Conservation (phyloP, 1,140 invertebrate species). For the Calliphora vicina region DNA sequence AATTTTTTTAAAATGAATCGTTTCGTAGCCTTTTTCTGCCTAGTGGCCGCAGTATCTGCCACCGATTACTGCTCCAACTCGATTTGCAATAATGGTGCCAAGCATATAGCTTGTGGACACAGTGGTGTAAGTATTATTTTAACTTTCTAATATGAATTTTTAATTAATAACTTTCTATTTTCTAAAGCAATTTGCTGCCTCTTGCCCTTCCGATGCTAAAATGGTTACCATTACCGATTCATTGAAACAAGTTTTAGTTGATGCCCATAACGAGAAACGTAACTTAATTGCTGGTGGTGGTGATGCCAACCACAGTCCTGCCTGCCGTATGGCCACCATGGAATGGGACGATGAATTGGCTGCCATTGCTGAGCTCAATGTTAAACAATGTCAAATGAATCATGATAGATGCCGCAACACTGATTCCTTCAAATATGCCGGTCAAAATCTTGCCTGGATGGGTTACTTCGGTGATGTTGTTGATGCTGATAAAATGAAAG, state of each 20-base stretch:
- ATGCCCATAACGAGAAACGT: slow-evolving; percentile 46
- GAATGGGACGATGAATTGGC: slow-evolving; percentile 56
- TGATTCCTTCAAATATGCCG: slow-evolving; percentile 49
- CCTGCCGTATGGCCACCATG: slow-evolving; percentile 57
- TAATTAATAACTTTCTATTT: too few relatives aligned
- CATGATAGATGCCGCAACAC: slow-evolving; percentile 58
- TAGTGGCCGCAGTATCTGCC: not conserved
- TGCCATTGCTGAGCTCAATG: slow-evolving; percentile 50
- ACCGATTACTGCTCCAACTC: slow-evolving; percentile 21
- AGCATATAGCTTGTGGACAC: slow-evolving; percentile 30
- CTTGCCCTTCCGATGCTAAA: slow-evolving; percentile 44
- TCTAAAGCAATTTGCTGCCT: not conserved
- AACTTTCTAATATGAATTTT: too few relatives aligned
- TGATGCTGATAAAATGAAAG: not conserved
- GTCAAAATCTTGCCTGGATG: slow-evolving; percentile 57
- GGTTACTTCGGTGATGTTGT: slow-evolving; percentile 34
- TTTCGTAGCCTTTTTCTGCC: not conserved
- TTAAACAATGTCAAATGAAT: slow-evolving; percentile 48
- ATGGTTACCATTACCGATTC: slow-evolving; percentile 40
- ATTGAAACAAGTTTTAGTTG: slow-evolving; percentile 45
- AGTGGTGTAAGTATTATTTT: slow-evolving; percentile 1
- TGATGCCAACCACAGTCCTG: slow-evolving; percentile 42
- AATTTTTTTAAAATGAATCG: too few relatives aligned
- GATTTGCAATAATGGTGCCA: not conserved
- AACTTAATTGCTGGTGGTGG: slow-evolving; percentile 48